Percentiles rank a stretch among this genome's conserved stretches.
These are phyloP conservation scores for Calonectris borealis DNA, from an alignment of 2,113 vertebrate species.

Conservation along the genomic window DNA sequence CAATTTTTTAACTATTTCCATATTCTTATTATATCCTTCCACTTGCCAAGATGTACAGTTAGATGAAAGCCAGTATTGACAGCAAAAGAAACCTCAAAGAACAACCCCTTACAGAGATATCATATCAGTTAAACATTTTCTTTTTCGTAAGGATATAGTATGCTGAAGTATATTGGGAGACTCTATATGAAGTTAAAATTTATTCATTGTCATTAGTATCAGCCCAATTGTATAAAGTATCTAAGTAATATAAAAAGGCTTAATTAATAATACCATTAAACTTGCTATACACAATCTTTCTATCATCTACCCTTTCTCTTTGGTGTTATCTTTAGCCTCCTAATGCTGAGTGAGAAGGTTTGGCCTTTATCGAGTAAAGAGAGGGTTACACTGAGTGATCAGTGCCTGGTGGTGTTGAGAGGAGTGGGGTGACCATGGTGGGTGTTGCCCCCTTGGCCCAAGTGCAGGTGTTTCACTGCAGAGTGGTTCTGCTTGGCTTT, in stretches of 20 bases:
- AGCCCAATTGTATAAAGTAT: background rate
- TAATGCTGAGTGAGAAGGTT: background rate
- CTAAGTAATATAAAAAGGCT: background rate
- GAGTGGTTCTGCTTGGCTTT: background rate
- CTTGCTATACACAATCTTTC: background rate
- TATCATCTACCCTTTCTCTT: background rate
- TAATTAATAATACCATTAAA: background rate
- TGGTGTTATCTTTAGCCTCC: background rate
- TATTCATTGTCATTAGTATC: background rate
- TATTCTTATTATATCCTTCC: background rate
- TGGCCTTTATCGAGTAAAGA: background rate
- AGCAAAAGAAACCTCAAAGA: background rate
- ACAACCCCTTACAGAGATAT: fast-evolving
- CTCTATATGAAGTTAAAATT: background rate
- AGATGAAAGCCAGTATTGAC: background rate
- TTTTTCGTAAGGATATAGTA: background rate
- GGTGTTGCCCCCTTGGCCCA: fast-evolving
- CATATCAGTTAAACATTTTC: background rate
- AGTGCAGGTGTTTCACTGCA: background rate
- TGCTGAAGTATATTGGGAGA: background rate
- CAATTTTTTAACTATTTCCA: background rate
- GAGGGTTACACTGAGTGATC: fast-evolving
- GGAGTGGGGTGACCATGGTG: fast-evolving
- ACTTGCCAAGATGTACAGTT: background rate
- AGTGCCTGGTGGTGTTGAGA: background rate